Conservation (phyloP, 1,140 invertebrate genomes). For the Antheraea mylitta region DNA sequence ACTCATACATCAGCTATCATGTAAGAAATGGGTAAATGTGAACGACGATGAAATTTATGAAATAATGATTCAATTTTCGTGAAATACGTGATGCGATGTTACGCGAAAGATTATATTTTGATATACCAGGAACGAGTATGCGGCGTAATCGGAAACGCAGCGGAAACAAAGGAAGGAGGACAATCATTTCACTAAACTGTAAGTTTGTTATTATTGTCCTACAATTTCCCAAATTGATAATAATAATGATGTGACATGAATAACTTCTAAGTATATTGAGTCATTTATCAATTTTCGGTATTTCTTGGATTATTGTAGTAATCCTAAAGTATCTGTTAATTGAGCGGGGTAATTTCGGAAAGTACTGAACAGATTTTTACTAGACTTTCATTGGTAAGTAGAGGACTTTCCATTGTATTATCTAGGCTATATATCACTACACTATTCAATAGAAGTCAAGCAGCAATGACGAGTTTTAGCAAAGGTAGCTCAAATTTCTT, state of each 20-base stretch:
- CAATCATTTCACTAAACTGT: background rate
- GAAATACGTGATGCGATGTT: background rate
- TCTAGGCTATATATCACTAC: no score
- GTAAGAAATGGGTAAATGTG: background rate
- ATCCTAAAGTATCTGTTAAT: no score
- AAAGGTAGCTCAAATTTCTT: no score
- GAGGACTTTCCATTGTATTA: no score
- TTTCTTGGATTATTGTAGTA: no score
- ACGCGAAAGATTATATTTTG: background rate
- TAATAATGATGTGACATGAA: background rate
- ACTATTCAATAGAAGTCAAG: no score
- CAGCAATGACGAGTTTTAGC: no score
- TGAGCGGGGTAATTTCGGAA: no score
- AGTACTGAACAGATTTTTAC: no score
- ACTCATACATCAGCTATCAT: background rate
- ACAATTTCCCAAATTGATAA: background rate
- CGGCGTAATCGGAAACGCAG: background rate
- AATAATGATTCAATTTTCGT: background rate
- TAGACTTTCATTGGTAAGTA: no score
- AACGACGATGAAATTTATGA: constrained; percentile 6
- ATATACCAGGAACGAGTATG: background rate
- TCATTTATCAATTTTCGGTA: no score
- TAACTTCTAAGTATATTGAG: no score
- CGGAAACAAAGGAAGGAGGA: background rate
- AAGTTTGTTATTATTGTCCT: background rate